These are phyloP conservation scores for Caranx melampygus DNA, from an alignment of 2,113 vertebrate species.

Conservation along the genomic window DNA sequence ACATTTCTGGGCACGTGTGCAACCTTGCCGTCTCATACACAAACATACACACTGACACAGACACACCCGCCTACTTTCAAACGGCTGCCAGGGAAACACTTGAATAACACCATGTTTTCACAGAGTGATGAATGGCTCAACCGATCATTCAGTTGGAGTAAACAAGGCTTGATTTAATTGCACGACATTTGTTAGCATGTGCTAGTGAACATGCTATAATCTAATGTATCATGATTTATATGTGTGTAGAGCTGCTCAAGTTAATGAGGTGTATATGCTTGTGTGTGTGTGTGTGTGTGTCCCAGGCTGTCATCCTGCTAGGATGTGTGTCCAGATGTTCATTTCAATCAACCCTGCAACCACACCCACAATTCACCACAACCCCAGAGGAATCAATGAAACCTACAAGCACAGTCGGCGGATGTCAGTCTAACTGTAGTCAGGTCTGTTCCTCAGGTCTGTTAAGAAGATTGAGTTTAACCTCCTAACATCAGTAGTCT, in stretches of 20 bases:
- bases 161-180: slow-evolving; percentile 50
- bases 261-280: slow-evolving; percentile 39
- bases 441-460: slow-evolving; percentile 6
- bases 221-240: slow-evolving; percentile 45
- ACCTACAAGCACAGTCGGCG: slow-evolving; percentile 22
- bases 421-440: slow-evolving; percentile 28
- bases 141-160: slow-evolving; percentile 23
- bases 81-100: slow-evolving; percentile 32
- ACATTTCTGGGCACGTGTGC: slow-evolving; percentile 57
- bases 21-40: slow-evolving; percentile 22
- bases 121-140: slow-evolving; percentile 36
- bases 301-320: slow-evolving; percentile 6
- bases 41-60: slow-evolving; percentile 16
- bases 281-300: slow-evolving; percentile 3
- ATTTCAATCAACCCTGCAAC: slow-evolving; percentile 41
- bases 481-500: slow-evolving; percentile 1
- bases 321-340: slow-evolving; percentile 60
- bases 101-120: slow-evolving; percentile 38
- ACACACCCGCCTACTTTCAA: slow-evolving; percentile 20
- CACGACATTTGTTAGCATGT: slow-evolving; percentile 41
- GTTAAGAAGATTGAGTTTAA: slow-evolving; percentile 38
- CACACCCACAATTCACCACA: slow-evolving; percentile 22
- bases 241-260: slow-evolving; percentile 45
- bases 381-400: slow-evolving; percentile 40
- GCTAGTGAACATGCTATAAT: slow-evolving; percentile 23